Percentiles rank a stretch among this genome's conserved stretches.
Conservation (phyloP, 2,113 vertebrate genomes). For the Caracal caracal region DNA sequence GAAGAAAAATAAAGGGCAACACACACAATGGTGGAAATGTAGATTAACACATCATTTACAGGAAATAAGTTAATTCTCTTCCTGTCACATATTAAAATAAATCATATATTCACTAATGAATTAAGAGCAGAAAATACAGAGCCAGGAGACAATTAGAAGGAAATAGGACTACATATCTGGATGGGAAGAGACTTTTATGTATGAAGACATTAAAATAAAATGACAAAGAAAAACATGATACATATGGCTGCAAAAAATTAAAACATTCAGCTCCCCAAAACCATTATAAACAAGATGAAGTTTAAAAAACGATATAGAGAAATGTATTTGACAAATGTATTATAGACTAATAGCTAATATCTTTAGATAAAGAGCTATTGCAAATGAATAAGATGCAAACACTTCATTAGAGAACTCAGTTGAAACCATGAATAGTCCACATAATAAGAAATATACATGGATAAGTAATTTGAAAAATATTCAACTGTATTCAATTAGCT, state of each 20-base stretch:
- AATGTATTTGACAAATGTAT: conserved; percentile 3
- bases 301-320: neutral
- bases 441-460: conserved; percentile 25
- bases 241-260: neutral
- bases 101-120: neutral
- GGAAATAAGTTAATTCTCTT: neutral
- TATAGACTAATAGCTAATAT: neutral
- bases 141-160: neutral
- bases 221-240: neutral
- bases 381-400: conserved; percentile 8
- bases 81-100: neutral
- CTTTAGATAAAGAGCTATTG: conserved; percentile 2
- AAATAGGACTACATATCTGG: neutral
- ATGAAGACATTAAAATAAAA: conserved; percentile 42
- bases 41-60: neutral
- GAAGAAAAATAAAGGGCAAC: neutral
- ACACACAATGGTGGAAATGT: neutral
- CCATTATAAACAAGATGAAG: conserved; percentile 6
- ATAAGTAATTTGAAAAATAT: neutral
- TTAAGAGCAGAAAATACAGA: neutral
- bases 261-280: neutral
- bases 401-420: conserved; percentile 33
- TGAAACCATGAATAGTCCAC: neutral
- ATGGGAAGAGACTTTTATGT: neutral
- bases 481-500: conserved; percentile 37